A percentile compares a stretch with the other conserved stretches of the same genome.
Conservation (phyloP, 2,113 vertebrate genomes). For the Nerophis lumbriciformis region DNA sequence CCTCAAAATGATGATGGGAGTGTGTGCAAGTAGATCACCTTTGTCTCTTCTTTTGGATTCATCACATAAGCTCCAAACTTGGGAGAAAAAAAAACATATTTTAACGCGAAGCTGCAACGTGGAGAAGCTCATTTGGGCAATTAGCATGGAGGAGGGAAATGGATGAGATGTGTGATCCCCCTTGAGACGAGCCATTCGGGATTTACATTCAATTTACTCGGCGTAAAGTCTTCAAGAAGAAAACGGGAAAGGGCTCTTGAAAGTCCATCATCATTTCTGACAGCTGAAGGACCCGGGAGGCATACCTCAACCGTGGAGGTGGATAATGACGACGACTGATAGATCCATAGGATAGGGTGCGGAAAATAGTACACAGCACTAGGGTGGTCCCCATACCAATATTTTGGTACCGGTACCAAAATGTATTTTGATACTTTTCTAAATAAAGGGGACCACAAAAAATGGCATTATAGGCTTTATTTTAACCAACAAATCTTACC, state of each 20-base stretch:
- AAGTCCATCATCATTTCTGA: constrained; percentile 18
- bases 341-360: background rate
- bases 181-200: constrained; percentile 34
- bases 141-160: constrained; percentile 34
- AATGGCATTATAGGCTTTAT: too few species aligned
- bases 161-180: constrained; percentile 41
- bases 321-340: constrained; percentile 2
- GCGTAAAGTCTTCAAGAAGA: constrained; percentile 31
- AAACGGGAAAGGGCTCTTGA: background rate
- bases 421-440: too few species aligned
- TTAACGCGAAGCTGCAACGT: constrained; percentile 32
- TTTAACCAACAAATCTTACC: too few species aligned
- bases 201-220: constrained; percentile 47
- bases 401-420: too few species aligned
- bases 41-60: constrained; percentile 12
- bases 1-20: constrained; percentile 33
- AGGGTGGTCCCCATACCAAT: too few species aligned
- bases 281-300: constrained; percentile 13
- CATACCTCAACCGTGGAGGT: background rate
- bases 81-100: constrained; percentile 31
- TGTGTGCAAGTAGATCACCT: constrained; percentile 35
- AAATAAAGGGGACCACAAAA: too few species aligned
- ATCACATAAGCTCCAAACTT: constrained; percentile 20
- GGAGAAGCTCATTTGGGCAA: constrained; percentile 42
- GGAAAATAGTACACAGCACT: too few species aligned